phyloP scores from a whole-genome alignment of 2,113 vertebrate species.

The Microcebus lehilahytsara region DNA sequence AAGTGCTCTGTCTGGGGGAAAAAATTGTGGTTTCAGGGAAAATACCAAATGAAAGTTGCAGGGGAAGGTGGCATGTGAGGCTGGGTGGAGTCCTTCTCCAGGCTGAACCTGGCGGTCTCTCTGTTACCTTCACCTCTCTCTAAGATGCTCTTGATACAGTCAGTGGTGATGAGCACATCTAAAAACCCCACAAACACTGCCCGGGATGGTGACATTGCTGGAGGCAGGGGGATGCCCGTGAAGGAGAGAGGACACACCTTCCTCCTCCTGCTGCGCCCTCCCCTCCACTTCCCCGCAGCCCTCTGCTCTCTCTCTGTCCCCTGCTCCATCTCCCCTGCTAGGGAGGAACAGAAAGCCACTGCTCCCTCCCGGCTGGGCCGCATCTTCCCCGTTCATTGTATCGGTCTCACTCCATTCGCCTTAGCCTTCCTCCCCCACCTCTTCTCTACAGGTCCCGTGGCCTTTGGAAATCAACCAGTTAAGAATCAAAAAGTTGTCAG shows the following conservation, averaged over 20 bases:
- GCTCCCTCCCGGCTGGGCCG: fast-evolving
- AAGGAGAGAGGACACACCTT: neutral
- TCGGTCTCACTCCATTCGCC: neutral
- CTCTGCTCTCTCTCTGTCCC: neutral
- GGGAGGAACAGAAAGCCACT: neutral
- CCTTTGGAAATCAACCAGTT: neutral
- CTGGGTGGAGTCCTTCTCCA: neutral
- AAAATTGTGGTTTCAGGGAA: neutral
- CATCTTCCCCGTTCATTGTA: neutral
- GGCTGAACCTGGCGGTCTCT: neutral
- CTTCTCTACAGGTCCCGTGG: neutral
- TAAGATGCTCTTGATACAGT: neutral
- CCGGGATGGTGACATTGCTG: neutral
- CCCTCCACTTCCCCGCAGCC: too few relatives aligned
- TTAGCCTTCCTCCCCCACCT: neutral
- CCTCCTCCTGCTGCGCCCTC: neutral
- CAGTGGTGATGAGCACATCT: neutral
- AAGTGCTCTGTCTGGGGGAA: neutral
- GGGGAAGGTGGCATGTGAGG: neutral
- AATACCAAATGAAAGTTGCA: neutral
- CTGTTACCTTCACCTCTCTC: neutral
- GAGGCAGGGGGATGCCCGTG: neutral
- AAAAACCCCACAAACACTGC: neutral
- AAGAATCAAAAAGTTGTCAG: neutral
- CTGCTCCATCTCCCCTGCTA: neutral